Percentiles rank a stretch among this genome's conserved stretches.
These are phyloP conservation scores for Mimachlamys varia DNA, from an alignment of 2,888 invertebrate genomes.

Conservation along the genomic window DNA sequence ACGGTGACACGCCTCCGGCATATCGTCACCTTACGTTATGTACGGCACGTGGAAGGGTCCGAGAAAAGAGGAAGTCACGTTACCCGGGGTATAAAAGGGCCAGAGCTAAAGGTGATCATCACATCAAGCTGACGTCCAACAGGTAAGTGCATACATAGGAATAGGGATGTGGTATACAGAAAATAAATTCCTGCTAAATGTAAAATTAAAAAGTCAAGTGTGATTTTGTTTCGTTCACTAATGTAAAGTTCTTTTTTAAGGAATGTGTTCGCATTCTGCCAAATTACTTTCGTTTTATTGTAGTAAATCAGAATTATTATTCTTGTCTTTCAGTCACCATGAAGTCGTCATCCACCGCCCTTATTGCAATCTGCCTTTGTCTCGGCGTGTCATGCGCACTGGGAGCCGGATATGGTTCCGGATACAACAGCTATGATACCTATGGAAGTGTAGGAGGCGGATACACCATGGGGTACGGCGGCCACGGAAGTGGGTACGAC, in stretches of 20 bases:
- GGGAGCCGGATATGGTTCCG: neutral
- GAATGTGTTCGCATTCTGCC: no score
- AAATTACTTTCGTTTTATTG: neutral
- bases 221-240: no score
- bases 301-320: neutral
- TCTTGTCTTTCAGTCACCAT: neutral
- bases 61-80: neutral
- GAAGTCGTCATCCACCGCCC: neutral
- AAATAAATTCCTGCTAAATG: no score
- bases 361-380: neutral
- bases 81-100: neutral
- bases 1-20: neutral
- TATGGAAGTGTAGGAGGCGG: neutral
- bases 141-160: neutral
- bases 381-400: conserved; percentile 28
- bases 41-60: neutral
- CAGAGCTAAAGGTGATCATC: neutral
- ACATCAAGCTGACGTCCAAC: neutral
- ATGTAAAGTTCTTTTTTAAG: no score
- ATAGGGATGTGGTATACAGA: no score
- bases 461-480: neutral
- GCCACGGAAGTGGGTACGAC: neutral
- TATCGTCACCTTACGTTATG: neutral
- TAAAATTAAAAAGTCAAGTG: no score
- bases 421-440: neutral